Evolutionary conservation across 2,113 vertebrate species (phyloP), one percentile per base, ranked within the genome.

Genomic region (Rhineura floridana): DNA sequence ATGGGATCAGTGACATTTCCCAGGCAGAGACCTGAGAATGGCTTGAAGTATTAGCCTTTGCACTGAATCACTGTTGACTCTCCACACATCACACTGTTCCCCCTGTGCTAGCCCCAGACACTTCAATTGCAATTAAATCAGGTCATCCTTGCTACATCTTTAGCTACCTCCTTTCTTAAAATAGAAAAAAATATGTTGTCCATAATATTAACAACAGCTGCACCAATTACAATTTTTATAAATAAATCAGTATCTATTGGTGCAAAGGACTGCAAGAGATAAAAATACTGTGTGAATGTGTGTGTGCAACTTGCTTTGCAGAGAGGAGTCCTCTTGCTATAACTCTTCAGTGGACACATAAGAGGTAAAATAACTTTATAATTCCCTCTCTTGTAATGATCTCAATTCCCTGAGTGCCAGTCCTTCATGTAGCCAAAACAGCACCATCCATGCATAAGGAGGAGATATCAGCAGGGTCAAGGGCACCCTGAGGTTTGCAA

Each of bases 111-210:
- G n/a, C 76, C 63, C n/a, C 3, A 55, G 44, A 81, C 28, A 70
- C 30, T 63, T 81, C 48, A 25, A 42, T 52, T 87, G 63, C n/a
- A 87, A 70, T 87, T 87, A 69, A 30, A 25, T 67, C 62, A 79
- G 46, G n/a, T 69, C 62, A 36, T 19, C 25, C 36, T 70, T 52
- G 50, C 77, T 79, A n/a, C n/a, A 55, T 42, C 12, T 33, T 69
- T 80, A 80, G 39, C 12, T 39, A 13, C 10, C 15, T 33, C 48
- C 65, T 1, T 11, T 67, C 23, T 12, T 48, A 19, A 11, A 39
- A 11, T n/a, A 59, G 63, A 48, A 52, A 72, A 7, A 55, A 39
- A 2, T 55, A 50, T 70, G 48, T 81, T 33, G 1, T 28, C 50
- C 59, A 4, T 80, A 69, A 39, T 42, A 42, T 28, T 50, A 65